Base-by-base conservation (phyloP, 2,797 vertebrate genomes). In the Tamandua tetradactyla region DNA sequence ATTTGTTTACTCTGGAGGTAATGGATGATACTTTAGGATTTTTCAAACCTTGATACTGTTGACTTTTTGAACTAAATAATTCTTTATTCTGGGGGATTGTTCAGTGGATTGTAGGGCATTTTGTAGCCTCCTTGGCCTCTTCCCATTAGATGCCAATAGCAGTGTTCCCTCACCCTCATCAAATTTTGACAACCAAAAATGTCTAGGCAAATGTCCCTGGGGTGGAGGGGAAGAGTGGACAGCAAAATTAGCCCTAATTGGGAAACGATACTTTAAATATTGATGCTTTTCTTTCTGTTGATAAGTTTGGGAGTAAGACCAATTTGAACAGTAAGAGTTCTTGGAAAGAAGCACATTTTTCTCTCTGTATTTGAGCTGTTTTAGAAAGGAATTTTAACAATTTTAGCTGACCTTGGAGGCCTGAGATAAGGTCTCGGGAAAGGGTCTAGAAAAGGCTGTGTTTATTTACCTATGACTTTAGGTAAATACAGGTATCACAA, bases 281-380 rank as follows among this genome's bases (percentile, higher is more conserved):
- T 44, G 37, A 59, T 64, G 6, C 35, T 37, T 81, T 80, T 80
- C 52, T 68, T 89, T 42, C 55, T 81, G 3, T 61, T 81, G 30
- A 61, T 71, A 44, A 35, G 15, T 76, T 69, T 61, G 13, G 5
- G 30, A 2, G 42, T 79, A 71, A 59, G 20, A 83, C 3, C 86
- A 27, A 69, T 62, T n/a, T 69, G 55, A 81, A 71, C 12, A 71
- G 15, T 71, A 40, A 52, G 5, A 32, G 17, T 61, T 14, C 87
- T 20, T 90, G 47, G 72, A 47, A 92, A 42, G 62, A 93, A 62
- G 44, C 32, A 62, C 17, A 57, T 83, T 93, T 88, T 62, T n/a
- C 52, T 85, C 15, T 17, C 25, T 75, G 5, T 84, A 9, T 75
- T 87, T 66, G 35, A 69, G 23, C 12, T 90, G 9, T 59, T 84